Base-by-base conservation (phyloP, 2,888 invertebrate genomes). In the Gisinianus flammeolus region DNA sequence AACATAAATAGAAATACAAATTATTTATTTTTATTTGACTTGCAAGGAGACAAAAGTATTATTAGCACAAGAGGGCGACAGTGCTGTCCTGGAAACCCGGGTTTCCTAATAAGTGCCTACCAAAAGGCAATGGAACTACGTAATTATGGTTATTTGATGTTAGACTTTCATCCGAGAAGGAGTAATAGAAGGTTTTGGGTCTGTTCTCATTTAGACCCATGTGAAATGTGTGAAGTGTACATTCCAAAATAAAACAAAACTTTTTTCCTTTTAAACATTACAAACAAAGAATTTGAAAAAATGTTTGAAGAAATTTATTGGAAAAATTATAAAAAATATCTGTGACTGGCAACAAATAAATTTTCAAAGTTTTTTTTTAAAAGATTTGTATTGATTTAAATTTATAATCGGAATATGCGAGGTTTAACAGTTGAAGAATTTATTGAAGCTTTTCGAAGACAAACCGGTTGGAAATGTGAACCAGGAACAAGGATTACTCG, bases 211-310 rank as follows among this genome's bases (percentile, higher is more conserved):
- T 24, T 71, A 16, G 35, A 44, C 19, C 26, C 54, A 2, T 12
- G 22, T 22, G 28, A 10, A 28, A n/a, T 28, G 3, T 54, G 70
- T 54, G 70, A 71, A 28, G 54, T 71, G 0, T 71, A 71, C 19
- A 19, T 1, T 6, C 70, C 56, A 5, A 1, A 28, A 54, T 35
- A 22, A 35, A n/a, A n/a, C n/a, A n/a, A n/a, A n/a, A n/a, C n/a
- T n/a, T n/a, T n/a, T n/a, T n/a, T n/a, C n/a, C n/a, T n/a, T n/a
- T n/a, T n/a, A n/a, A n/a, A n/a, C n/a, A n/a, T n/a, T n/a, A n/a
- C n/a, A n/a, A n/a, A n/a, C n/a, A n/a, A n/a, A n/a, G n/a, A n/a
- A n/a, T n/a, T n/a, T n/a, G n/a, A n/a, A n/a, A n/a, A n/a, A n/a
- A n/a, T 64, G 62, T 26, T 26, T 5, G 26, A 64, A 5, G 44